Evolutionary conservation across 2,888 invertebrate genomes (phyloP), one percentile per base, ranked within the genome.

Genomic region (Watsonalla binaria): DNA sequence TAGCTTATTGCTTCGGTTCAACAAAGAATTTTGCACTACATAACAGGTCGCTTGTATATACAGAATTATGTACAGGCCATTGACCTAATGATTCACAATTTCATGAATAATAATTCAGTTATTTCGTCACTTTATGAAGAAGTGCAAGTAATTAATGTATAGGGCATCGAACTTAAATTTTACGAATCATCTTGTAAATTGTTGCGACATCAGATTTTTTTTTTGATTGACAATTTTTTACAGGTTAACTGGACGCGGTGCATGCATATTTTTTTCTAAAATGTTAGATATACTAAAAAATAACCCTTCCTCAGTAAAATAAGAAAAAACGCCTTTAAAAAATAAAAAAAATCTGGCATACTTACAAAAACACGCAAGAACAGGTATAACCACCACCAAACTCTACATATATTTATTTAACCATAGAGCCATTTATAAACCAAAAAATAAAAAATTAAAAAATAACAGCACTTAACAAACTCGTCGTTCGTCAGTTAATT

Each of bases 401-500:
- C 42, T 5, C 42, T 4, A 9, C 37, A 49, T 46, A 49, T 49
- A 49, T 49, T 49, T 49, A 46, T 34, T 34, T 49, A 49, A 51
- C 14, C 24, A 42, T 45, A 14, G 47, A 37, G 24, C 24, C 24
- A 37, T 46, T 39, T 45, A 54, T 47, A 54, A 51, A 47, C 37
- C 45, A 51, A 8, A 15, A 39, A 35, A 51, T 51, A n/a, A 46
- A 50, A 15, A 49, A 45, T 47, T 55, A 60, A 56, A 52, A 55
- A 61, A 58, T 56, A 53, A 45, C 45, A 37, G 48, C 54, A 55
- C 57, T 57, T 54, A 57, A 56, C 54, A 52, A 55, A 60, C 52
- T 37, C 45, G 48, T 59, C 57, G 53, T 54, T 61, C 59, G 56
- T 54, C 58, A 56, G 52, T 55, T 54, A 55, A 65, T 68, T 76